Percentiles rank a stretch among this genome's conserved stretches.
Conservation (phyloP, 2,888 invertebrate species). For the Dicyrtoma fusca region DNA sequence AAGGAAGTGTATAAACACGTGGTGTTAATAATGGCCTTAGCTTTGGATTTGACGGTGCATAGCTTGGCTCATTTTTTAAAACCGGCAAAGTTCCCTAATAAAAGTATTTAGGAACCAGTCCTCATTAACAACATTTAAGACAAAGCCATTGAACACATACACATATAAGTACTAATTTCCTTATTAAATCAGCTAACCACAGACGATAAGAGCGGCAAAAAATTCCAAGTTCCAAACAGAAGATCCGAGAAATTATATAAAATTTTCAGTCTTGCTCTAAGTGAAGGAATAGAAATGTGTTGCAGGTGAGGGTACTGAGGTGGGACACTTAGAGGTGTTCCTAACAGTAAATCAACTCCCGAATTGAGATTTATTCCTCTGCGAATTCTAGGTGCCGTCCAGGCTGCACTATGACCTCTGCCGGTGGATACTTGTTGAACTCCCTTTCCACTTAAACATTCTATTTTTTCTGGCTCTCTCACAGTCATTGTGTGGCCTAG, state of each 20-base stretch:
- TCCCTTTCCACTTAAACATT: conserved; percentile 63
- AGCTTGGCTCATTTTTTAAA: conserved; percentile 59
- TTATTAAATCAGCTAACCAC: conserved; percentile 58
- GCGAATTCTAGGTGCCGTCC: conserved; percentile 64
- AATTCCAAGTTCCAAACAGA: conserved; percentile 66
- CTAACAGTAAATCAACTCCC: conserved; percentile 50
- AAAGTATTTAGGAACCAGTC: background rate
- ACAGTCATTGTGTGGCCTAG: conserved; percentile 65
- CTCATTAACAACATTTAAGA: background rate
- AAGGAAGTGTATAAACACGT: conserved; percentile 67
- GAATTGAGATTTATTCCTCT: conserved; percentile 62
- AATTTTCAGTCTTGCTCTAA: conserved; percentile 65
- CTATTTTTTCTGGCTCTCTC: conserved; percentile 65
- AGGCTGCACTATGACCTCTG: conserved; percentile 68
- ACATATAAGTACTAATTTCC: background rate
- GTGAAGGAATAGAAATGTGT: conserved; percentile 61
- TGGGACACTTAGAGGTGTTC: conserved; percentile 63
- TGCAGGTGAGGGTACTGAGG: conserved; percentile 65
- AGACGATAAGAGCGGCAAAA: conserved; percentile 62
- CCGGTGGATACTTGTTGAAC: conserved; percentile 66
- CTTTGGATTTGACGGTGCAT: conserved; percentile 60
- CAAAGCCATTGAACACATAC: background rate
- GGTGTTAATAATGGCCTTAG: conserved; percentile 65
- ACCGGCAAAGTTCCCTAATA: conserved; percentile 59
- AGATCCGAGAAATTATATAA: conserved; percentile 69